phyloP scores from a whole-genome alignment of 2,888 invertebrate genomes.

The Leucoma salicis region DNA sequence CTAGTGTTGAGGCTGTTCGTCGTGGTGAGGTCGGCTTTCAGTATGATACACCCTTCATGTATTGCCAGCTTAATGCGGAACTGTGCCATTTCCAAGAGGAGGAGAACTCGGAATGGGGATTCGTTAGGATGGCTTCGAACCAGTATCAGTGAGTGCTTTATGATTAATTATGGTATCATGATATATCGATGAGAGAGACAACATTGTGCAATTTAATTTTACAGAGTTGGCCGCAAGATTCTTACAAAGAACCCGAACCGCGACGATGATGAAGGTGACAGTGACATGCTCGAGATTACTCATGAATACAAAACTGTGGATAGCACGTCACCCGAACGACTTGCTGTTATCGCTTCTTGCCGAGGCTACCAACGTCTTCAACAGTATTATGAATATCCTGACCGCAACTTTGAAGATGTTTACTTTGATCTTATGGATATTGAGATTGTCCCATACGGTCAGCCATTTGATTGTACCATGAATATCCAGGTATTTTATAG shows the following conservation, averaged over 20 bases:
- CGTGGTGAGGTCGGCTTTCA: constrained; percentile 87
- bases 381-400: constrained; percentile 83
- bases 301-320: constrained; percentile 84
- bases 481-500: constrained; percentile 80
- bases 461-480: constrained; percentile 85
- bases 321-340: constrained; percentile 84
- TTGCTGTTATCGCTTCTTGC: constrained; percentile 86
- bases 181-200: not conserved
- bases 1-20: constrained; percentile 86
- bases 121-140: constrained; percentile 84
- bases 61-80: constrained; percentile 90
- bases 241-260: constrained; percentile 84
- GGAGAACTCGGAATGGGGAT: constrained; percentile 85
- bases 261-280: constrained; percentile 84
- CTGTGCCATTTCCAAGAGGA: constrained; percentile 88
- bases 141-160: constrained; percentile 83
- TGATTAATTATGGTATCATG: not conserved
- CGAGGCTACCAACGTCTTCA: constrained; percentile 83
- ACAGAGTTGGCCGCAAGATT: constrained; percentile 85
- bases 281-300: constrained; percentile 85
- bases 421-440: constrained; percentile 85
- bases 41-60: constrained; percentile 89
- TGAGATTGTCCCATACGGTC: constrained; percentile 84
- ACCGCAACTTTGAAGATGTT: constrained; percentile 83
- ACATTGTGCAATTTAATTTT: constrained; percentile 13